phyloP scores from a whole-genome alignment of 2,888 invertebrate species.

The Campaea margaritaria region DNA sequence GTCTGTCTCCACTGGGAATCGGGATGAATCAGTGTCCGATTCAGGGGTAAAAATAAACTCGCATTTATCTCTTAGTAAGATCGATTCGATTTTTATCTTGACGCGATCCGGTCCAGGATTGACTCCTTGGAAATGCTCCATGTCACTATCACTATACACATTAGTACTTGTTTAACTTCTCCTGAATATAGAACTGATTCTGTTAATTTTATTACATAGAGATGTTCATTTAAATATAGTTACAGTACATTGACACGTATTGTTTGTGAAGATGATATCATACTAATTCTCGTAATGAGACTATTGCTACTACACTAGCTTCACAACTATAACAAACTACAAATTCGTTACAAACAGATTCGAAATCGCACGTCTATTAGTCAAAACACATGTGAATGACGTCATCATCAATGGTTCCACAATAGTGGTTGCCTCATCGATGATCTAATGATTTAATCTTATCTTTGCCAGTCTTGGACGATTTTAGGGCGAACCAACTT shows the following conservation, averaged over 20 bases:
- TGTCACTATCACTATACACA: slow-evolving; percentile 5
- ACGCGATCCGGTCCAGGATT: slow-evolving; percentile 7
- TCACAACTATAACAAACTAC: slow-evolving; percentile 1
- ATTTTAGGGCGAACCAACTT: slow-evolving; percentile 38
- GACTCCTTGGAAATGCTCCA: slow-evolving; percentile 8
- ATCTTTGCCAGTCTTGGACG: slow-evolving; percentile 29
- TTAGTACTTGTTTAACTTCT: neutral
- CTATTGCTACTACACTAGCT: slow-evolving; percentile 12
- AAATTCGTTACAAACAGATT: slow-evolving; percentile 15
- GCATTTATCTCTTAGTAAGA: slow-evolving; percentile 19
- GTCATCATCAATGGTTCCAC: slow-evolving; percentile 31
- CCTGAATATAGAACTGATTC: neutral
- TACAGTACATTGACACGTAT: slow-evolving; percentile 21
- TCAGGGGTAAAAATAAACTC: slow-evolving; percentile 31
- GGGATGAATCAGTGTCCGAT: slow-evolving; percentile 39
- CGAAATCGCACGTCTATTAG: slow-evolving; percentile 28
- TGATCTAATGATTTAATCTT: slow-evolving; percentile 44
- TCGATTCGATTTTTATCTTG: slow-evolving; percentile 23
- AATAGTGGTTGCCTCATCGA: slow-evolving; percentile 39
- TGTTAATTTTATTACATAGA: slow-evolving; percentile 4
- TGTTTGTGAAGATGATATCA: slow-evolving; percentile 19
- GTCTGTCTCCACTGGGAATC: slow-evolving; percentile 37
- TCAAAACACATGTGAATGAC: slow-evolving; percentile 32
- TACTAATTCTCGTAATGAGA: slow-evolving; percentile 19
- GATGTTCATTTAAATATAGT: slow-evolving; percentile 10